These are phyloP conservation scores for Cyanocitta stelleri DNA, from an alignment of 2,113 vertebrate genomes.

Conservation along the genomic window DNA sequence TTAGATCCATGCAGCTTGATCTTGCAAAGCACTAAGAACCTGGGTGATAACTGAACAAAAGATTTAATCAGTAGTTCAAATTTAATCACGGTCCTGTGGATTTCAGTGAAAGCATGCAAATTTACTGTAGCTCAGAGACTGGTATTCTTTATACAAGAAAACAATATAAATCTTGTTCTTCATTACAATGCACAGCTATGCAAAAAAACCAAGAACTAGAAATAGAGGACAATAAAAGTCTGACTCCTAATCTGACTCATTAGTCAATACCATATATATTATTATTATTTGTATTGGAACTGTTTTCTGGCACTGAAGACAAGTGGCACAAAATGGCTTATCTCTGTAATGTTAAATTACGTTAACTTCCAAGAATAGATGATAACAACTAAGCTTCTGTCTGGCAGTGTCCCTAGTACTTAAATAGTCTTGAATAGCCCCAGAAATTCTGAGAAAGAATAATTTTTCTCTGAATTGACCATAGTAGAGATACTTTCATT, in stretches of 20 bases:
- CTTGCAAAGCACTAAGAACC: conserved; percentile 11
- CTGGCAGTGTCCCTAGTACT: background rate
- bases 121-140: conserved; percentile 23
- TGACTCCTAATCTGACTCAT: background rate
- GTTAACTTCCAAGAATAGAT: background rate
- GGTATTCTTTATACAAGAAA: conserved; percentile 17
- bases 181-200: background rate
- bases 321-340: background rate
- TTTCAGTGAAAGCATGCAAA: conserved; percentile 39
- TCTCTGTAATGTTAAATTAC: background rate
- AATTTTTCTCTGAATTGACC: background rate
- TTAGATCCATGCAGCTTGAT: conserved; percentile 14
- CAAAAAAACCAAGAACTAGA: background rate
- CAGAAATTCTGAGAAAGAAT: background rate
- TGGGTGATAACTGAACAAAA: conserved; percentile 21
- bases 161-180: conserved; percentile 11
- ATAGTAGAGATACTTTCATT: background rate
- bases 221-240: background rate
- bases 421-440: background rate
- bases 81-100: conserved; percentile 36
- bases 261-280: background rate
- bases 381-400: background rate
- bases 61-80: conserved; percentile 39
- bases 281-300: background rate
- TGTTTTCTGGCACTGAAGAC: background rate